Conservation (phyloP, 1,140 invertebrate genomes). For the Dreissena polymorpha region DNA sequence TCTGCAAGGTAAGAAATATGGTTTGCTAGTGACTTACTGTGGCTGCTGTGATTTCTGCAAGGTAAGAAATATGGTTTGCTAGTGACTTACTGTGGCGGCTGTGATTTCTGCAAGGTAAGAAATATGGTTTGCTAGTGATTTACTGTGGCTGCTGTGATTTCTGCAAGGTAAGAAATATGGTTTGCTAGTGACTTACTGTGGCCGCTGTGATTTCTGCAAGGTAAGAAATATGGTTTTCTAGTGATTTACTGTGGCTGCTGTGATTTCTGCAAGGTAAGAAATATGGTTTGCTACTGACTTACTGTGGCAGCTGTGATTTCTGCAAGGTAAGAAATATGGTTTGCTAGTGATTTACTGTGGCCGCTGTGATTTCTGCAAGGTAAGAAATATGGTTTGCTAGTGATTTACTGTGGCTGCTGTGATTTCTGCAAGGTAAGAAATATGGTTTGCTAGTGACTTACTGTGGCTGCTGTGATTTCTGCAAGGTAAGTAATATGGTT, state of each 20-base stretch:
- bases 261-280: constrained; percentile 85
- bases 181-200: constrained; percentile 86
- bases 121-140: neutral
- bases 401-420: constrained; percentile 94
- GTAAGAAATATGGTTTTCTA: constrained; percentile 54
- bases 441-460: neutral
- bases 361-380: constrained; percentile 89
- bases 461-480: constrained; percentile 93
- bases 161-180: constrained; percentile 82
- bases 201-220: constrained; percentile 90
- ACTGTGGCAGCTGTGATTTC: constrained; percentile 93
- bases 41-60: constrained; percentile 91
- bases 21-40: constrained; percentile 84
- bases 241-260: constrained; percentile 95
- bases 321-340: constrained; percentile 82
- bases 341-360: constrained; percentile 89
- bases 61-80: constrained; percentile 59
- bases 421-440: constrained; percentile 85
- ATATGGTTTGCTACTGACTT: neutral
- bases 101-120: constrained; percentile 87
- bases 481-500: constrained; percentile 80
- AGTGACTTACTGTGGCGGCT: constrained; percentile 94
- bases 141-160: constrained; percentile 93
- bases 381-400: constrained; percentile 42
- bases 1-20: constrained; percentile 82